A percentile compares a stretch with the other conserved stretches of the same genome.
These are phyloP conservation scores for Dendrocincla fuliginosa DNA, from an alignment of 2,797 vertebrate genomes.

Conservation along the genomic window DNA sequence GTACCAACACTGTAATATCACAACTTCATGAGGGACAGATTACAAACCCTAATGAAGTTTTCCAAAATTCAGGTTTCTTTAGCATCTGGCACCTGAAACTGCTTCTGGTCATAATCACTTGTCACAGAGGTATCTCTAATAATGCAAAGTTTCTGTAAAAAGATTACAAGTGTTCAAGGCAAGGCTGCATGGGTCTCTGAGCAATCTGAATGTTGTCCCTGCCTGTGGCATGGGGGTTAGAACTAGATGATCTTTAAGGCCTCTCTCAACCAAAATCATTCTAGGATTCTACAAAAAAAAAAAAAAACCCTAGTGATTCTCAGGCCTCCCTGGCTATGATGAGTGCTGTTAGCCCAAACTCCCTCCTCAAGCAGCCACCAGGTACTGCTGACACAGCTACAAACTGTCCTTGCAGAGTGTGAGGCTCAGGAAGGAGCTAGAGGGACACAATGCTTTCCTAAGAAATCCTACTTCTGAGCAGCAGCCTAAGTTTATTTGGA, in stretches of 20 bases:
- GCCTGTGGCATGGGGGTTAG: neutral
- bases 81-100: neutral
- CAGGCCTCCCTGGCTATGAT: neutral
- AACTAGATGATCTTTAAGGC: neutral
- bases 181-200: neutral
- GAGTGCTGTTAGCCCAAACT: neutral
- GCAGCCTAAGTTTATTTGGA: neutral
- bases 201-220: neutral
- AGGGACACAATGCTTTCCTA: neutral
- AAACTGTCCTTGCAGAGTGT: neutral
- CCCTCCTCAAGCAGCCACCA: neutral
- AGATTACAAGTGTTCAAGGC: neutral
- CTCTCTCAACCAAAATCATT: neutral
- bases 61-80: neutral
- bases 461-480: neutral
- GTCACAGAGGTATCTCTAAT: neutral
- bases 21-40: neutral
- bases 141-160: neutral
- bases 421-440: accelerated
- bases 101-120: neutral
- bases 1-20: neutral
- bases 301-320: too few species aligned
- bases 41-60: neutral
- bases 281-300: neutral
- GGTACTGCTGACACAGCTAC: accelerated